Evolutionary conservation across 2,888 invertebrate species (phyloP).

Genomic region (Athetis lepigone): DNA sequence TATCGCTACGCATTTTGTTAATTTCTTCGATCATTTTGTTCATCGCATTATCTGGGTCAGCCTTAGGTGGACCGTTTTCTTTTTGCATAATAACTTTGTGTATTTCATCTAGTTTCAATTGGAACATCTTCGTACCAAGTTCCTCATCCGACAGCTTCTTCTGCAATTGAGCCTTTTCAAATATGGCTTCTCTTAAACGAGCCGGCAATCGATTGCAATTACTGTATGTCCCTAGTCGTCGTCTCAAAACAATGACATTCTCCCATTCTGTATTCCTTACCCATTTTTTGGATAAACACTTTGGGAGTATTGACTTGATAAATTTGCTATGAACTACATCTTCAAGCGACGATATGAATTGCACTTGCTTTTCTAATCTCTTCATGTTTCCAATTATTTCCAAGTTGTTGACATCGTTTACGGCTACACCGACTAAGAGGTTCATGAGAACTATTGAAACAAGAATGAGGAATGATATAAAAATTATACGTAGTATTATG

Average conservation of each 20-base stretch:
- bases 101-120: constrained; percentile 61
- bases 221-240: constrained; percentile 48
- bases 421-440: constrained; percentile 90
- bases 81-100: constrained; percentile 50
- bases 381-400: constrained; percentile 88
- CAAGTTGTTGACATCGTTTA: constrained; percentile 89
- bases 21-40: constrained; percentile 34
- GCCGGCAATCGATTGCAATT: constrained; percentile 74
- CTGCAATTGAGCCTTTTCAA: constrained; percentile 78
- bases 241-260: constrained; percentile 37
- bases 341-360: constrained; percentile 78
- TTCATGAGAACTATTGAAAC: constrained; percentile 91
- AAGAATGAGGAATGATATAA: constrained; percentile 87
- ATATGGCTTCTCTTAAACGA: constrained; percentile 78
- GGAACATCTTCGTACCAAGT: constrained; percentile 70
- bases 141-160: constrained; percentile 77
- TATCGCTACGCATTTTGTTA: constrained; percentile 35
- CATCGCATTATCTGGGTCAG: constrained; percentile 3
- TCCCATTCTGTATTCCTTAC: constrained; percentile 13
- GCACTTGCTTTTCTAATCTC: constrained; percentile 88
- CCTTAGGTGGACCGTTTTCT: not conserved
- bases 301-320: constrained; percentile 51
- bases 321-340: constrained; percentile 52
- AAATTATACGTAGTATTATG: constrained; percentile 83
- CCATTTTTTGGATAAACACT: constrained; percentile 22